These are phyloP conservation scores for Trichoplusia ni DNA, from an alignment of 1,140 invertebrate genomes.

Conservation along the genomic window DNA sequence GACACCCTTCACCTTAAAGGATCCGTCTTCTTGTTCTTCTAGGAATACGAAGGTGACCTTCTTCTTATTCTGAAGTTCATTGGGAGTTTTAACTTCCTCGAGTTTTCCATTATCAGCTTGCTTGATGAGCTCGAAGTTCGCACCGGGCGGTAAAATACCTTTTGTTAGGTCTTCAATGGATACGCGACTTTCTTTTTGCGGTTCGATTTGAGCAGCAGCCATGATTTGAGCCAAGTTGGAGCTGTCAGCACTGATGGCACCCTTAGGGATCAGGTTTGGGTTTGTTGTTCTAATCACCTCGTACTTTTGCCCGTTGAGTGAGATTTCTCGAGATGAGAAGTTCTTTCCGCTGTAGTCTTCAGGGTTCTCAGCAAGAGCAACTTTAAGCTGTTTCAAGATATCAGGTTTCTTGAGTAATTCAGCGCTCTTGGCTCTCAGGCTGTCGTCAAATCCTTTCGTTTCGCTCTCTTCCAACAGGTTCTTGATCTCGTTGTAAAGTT, in stretches of 20 bases:
- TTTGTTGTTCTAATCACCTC: slow-evolving; percentile 86
- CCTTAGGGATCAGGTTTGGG: slow-evolving; percentile 83
- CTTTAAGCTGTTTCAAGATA: slow-evolving; percentile 86
- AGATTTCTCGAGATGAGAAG: slow-evolving; percentile 87
- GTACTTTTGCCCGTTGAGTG: slow-evolving; percentile 88
- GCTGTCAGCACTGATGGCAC: slow-evolving; percentile 76
- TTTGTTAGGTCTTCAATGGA: slow-evolving; percentile 89
- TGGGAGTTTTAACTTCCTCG: slow-evolving; percentile 86
- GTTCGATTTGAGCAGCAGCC: slow-evolving; percentile 60
- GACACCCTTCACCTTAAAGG: slow-evolving; percentile 90
- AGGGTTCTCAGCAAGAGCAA: slow-evolving; percentile 86
- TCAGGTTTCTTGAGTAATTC: slow-evolving; percentile 78
- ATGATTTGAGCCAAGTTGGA: slow-evolving; percentile 70
- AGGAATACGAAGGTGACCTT: slow-evolving; percentile 93
- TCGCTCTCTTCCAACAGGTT: slow-evolving; percentile 76
- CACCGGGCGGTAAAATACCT: slow-evolving; percentile 88
- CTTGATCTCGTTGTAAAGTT: slow-evolving; percentile 81
- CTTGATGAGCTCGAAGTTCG: slow-evolving; percentile 89
- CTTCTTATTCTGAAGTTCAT: slow-evolving; percentile 85
- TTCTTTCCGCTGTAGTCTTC: slow-evolving; percentile 85
- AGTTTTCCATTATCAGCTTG: slow-evolving; percentile 87
- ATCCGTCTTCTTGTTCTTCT: slow-evolving; percentile 91
- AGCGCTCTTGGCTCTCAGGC: slow-evolving; percentile 69
- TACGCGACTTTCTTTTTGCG: slow-evolving; percentile 68
- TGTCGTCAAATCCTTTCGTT: slow-evolving; percentile 73